A percentile compares a stretch with the other conserved stretches of the same genome.
These are phyloP conservation scores for Heptranchias perlo DNA, from an alignment of 2,113 vertebrate species.

Conservation along the genomic window DNA sequence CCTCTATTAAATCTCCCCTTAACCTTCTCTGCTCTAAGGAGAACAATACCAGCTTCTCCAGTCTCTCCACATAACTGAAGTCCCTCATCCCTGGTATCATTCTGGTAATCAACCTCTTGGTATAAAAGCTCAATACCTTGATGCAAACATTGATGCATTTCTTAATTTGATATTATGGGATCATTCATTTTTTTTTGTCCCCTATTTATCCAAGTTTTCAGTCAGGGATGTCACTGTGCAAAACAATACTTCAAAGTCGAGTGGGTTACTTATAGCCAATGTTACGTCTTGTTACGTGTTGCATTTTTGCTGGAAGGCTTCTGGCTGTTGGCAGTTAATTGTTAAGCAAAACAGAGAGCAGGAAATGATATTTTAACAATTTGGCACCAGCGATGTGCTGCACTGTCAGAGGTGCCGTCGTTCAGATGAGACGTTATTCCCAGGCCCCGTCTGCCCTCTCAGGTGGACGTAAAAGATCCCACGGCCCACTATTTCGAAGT, in stretches of 20 bases:
- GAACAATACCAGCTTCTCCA: not conserved
- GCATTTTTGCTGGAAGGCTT: not conserved
- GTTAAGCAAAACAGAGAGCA: not conserved
- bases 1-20: not conserved
- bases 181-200: too few relatives aligned
- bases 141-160: not conserved
- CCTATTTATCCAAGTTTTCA: not conserved
- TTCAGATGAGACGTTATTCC: not conserved
- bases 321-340: not conserved
- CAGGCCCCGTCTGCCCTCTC: not conserved
- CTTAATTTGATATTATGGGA: not conserved
- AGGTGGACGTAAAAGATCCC: not conserved
- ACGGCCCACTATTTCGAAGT: not conserved
- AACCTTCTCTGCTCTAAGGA: not conserved
- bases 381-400: not conserved
- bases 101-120: not conserved
- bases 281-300: not conserved
- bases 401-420: not conserved
- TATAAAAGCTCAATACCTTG: not conserved
- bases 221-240: not conserved
- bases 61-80: not conserved
- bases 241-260: not conserved
- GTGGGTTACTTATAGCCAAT: too few relatives aligned
- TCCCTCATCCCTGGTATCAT: not conserved
- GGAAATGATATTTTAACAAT: not conserved